Evolutionary conservation across 2,888 invertebrate species (phyloP).

Genomic region (Macrostomum cliftonense): DNA sequence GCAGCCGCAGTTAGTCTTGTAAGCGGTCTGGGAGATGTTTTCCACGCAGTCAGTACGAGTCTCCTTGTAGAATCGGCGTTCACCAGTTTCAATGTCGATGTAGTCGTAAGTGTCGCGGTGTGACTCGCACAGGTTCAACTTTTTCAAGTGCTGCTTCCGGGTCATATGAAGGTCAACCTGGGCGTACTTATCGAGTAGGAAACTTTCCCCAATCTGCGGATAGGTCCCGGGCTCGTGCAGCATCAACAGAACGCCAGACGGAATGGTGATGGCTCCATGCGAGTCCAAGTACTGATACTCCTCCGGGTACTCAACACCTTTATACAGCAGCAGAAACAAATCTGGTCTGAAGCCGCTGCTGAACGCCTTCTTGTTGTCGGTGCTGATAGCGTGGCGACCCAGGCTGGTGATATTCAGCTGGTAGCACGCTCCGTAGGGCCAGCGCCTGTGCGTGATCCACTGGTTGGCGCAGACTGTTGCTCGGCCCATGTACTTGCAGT

Average conservation of each 20-base stretch:
- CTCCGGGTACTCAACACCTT: constrained; percentile 5
- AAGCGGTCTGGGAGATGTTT: constrained; percentile 5
- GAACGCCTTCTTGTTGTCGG: constrained; percentile 1
- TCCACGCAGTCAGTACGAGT: constrained; percentile 5
- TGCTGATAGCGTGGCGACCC: too few species aligned
- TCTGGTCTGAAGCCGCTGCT: constrained; percentile 9
- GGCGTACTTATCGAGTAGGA: constrained; percentile 8
- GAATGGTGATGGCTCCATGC: constrained; percentile 5
- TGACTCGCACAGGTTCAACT: constrained; percentile 5
- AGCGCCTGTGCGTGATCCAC: too few species aligned
- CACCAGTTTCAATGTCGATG: constrained; percentile 3
- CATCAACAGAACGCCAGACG: constrained; percentile 7
- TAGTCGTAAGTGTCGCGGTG: constrained; percentile 1
- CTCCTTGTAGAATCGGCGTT: background rate
- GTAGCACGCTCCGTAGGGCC: too few species aligned
- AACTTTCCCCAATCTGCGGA: constrained; percentile 11
- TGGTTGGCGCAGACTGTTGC: too few species aligned
- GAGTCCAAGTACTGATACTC: constrained; percentile 6
- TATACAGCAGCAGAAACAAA: constrained; percentile 7
- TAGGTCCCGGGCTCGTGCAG: constrained; percentile 7
- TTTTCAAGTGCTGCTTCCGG: constrained; percentile 4
- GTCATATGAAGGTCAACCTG: constrained; percentile 10
- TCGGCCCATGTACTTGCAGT: too few species aligned
- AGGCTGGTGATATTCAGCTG: too few species aligned
- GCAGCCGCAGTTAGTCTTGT: constrained; percentile 2